phyloP scores from a whole-genome alignment of 2,888 invertebrate genomes.

The Taphrorychus bicolor region DNA sequence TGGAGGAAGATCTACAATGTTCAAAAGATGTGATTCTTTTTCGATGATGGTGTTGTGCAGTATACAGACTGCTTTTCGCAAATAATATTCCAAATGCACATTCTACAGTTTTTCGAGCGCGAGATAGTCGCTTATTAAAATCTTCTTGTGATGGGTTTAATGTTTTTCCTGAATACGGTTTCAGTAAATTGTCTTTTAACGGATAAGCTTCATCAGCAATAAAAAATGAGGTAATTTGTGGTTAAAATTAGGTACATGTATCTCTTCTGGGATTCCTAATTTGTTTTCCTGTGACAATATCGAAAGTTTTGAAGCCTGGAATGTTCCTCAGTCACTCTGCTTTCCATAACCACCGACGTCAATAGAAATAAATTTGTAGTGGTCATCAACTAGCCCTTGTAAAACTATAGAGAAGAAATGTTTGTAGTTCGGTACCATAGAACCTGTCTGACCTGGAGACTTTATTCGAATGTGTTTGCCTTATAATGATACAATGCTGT shows the following conservation, averaged over 20 bases:
- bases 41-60: constrained; percentile 27
- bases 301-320: constrained; percentile 42
- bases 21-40: constrained; percentile 21
- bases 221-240: constrained; percentile 41
- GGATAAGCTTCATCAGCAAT: constrained; percentile 44
- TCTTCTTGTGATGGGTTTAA: constrained; percentile 22
- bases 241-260: constrained; percentile 40
- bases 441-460: constrained; percentile 24
- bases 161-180: constrained; percentile 37
- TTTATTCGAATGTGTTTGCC: constrained; percentile 36
- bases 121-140: constrained; percentile 41
- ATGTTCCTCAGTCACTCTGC: constrained; percentile 47
- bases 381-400: constrained; percentile 43
- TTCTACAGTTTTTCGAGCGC: constrained; percentile 52
- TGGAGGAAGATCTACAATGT: constrained; percentile 18
- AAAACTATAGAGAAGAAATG: constrained; percentile 42
- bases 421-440: constrained; percentile 41
- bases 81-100: constrained; percentile 41
- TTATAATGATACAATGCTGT: constrained; percentile 21
- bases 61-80: constrained; percentile 38
- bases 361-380: constrained; percentile 44
- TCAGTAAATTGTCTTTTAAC: constrained; percentile 30
- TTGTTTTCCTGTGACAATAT: constrained; percentile 20
- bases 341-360: constrained; percentile 48
- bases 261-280: constrained; percentile 36